These are phyloP conservation scores for Trichonephila inaurata DNA, from an alignment of 1,140 invertebrate species.

Conservation along the genomic window DNA sequence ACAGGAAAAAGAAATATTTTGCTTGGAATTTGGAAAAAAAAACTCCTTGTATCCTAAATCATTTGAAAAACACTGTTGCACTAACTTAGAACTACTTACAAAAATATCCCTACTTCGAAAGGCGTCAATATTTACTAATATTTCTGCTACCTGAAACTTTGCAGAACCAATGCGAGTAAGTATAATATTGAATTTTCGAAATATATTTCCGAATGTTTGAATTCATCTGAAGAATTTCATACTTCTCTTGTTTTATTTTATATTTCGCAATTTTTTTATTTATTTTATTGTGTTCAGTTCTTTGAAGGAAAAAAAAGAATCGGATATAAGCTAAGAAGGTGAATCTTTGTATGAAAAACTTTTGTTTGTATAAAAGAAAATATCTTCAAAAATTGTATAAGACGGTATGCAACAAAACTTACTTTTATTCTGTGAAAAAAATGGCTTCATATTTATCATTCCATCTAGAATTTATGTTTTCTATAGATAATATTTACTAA, in stretches of 20 bases:
- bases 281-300: neutral
- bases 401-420: neutral
- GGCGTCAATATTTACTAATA: neutral
- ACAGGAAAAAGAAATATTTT: neutral
- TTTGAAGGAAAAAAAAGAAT: neutral
- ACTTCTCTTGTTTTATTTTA: neutral
- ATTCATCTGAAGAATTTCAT: slow-evolving; percentile 19
- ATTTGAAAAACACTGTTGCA: neutral
- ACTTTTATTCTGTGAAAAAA: neutral
- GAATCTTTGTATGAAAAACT: neutral
- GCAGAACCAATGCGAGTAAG: neutral
- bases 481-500: neutral
- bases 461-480: neutral
- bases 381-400: neutral
- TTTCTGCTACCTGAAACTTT: neutral
- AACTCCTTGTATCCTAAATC: neutral
- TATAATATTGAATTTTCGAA: neutral
- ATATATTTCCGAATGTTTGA: neutral
- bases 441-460: neutral
- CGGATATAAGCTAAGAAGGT: neutral
- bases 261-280: neutral
- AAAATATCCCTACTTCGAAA: neutral
- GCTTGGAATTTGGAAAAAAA: neutral
- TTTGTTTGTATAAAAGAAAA: neutral
- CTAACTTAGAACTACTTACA: neutral